Evolutionary conservation across 2,113 vertebrate genomes (phyloP).

Genomic region (Callipepla californica): DNA sequence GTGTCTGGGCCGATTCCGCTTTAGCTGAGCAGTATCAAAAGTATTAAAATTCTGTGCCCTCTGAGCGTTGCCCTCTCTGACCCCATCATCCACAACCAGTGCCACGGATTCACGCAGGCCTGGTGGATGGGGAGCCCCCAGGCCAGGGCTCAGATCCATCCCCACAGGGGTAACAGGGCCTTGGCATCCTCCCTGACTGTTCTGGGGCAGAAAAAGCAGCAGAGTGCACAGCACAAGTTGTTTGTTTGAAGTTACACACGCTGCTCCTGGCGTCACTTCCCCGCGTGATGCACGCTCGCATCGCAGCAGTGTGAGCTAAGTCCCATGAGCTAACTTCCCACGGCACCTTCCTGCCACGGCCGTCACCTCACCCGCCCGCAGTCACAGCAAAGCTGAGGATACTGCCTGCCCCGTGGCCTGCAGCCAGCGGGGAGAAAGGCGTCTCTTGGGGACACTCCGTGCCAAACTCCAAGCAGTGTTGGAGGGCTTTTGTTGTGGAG

Average conservation of each 20-base stretch:
- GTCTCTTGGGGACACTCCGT: background rate
- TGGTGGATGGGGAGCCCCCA: background rate
- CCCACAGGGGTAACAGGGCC: background rate
- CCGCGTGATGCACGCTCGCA: background rate
- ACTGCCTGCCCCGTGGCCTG: background rate
- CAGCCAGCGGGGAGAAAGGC: background rate
- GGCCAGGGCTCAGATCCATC: fast-evolving
- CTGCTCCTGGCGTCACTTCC: constrained; percentile 16
- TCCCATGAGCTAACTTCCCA: constrained; percentile 42
- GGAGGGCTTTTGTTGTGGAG: background rate
- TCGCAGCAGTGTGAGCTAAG: background rate
- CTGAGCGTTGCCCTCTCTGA: background rate
- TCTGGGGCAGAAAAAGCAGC: background rate
- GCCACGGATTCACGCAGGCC: background rate
- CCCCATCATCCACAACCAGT: background rate
- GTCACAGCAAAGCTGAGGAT: background rate
- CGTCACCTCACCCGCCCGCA: background rate
- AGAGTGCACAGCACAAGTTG: background rate
- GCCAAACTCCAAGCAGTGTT: background rate
- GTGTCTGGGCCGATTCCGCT: fast-evolving
- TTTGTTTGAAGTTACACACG: background rate
- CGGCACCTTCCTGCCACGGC: background rate
- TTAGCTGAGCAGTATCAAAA: background rate
- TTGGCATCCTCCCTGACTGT: background rate
- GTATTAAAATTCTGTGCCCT: background rate